Evolutionary conservation across 1,140 invertebrate genomes (phyloP), one percentile per base, ranked within the genome.

Genomic region (Apis cerana): DNA sequence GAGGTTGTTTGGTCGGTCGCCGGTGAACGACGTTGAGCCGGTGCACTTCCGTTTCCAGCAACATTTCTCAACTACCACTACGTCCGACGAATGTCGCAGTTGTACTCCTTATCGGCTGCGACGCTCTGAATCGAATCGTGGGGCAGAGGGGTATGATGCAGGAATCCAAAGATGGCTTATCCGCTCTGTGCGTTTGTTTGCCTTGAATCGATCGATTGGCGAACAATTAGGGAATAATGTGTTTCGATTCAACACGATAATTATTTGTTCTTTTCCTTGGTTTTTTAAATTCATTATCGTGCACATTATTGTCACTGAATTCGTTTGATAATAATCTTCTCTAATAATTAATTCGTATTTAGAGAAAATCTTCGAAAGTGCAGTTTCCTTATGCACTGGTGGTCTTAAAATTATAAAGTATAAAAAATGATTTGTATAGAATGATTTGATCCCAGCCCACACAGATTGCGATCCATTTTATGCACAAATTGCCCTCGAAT

Each of bases 101-200:
- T 80, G 68, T 87, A 74, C 78, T 85, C 83, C 84, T 89, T 89
- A 89, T 87, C 85, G 79, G 77, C 19, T 67, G 56, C 56, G 77
- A 77, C 84, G 75, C 69, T 64, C 70, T 15, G 2, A 71, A 19
- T 54, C 68, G 61, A 48, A 80, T 56, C 62, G 15, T 21, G 7
- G 9, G 15, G 10, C 17, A 33, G n/a, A 52, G 23, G 8, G 15
- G 43, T 68, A 59, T 27, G 23, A 4, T 4, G 17, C 71, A 33
- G 43, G 52, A 81, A 81, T 82, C 76, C 67, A 68, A 68, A 52
- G 43, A 5, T 56, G 64, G 23, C 52, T 81, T 75, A 75, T 75
- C 72, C 54, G 64, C 1, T 15, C 21, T 5, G 21, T 7, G 67
- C 59, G 71, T 56, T 70, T 62, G 65, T 43, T 48, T 21, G 11